Percentiles rank a stretch among this genome's conserved stretches.
Evolutionary conservation across 1,140 invertebrate genomes (phyloP).

Genomic region (Heliothis virescens): DNA sequence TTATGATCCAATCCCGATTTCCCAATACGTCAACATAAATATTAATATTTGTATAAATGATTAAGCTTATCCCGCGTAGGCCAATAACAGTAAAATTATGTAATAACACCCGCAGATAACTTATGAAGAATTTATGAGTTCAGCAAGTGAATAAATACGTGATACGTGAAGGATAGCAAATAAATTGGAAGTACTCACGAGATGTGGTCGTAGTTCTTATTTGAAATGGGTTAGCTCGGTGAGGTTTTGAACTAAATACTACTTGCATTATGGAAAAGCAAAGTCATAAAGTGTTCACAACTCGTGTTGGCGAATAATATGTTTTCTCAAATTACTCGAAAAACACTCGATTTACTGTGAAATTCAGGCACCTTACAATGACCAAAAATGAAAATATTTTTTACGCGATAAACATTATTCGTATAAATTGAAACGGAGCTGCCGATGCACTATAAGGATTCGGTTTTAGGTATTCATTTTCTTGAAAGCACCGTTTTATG

Average conservation of each 20-base stretch:
- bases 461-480: slow-evolving; percentile 56
- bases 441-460: slow-evolving; percentile 33
- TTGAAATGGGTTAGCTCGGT: not conserved
- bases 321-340: slow-evolving; percentile 18
- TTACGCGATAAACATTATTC: slow-evolving; percentile 35
- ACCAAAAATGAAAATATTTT: slow-evolving; percentile 45
- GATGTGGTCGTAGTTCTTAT: slow-evolving; percentile 9
- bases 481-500: slow-evolving; percentile 44
- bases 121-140: slow-evolving; percentile 29
- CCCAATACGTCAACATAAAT: slow-evolving; percentile 41
- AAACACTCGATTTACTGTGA: slow-evolving; percentile 42
- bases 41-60: slow-evolving; percentile 36
- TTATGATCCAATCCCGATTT: slow-evolving; percentile 49
- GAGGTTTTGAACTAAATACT: not conserved
- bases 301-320: not conserved
- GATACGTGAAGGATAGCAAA: not conserved
- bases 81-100: slow-evolving; percentile 26
- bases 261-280: not conserved
- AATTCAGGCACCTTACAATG: slow-evolving; percentile 41
- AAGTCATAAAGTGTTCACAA: slow-evolving; percentile 22
- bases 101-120: slow-evolving; percentile 20
- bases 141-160: slow-evolving; percentile 5
- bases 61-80: not conserved
- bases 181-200: not conserved
- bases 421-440: slow-evolving; percentile 46